Conservation (phyloP, 2,113 vertebrate genomes). For the Mellivora capensis region DNA sequence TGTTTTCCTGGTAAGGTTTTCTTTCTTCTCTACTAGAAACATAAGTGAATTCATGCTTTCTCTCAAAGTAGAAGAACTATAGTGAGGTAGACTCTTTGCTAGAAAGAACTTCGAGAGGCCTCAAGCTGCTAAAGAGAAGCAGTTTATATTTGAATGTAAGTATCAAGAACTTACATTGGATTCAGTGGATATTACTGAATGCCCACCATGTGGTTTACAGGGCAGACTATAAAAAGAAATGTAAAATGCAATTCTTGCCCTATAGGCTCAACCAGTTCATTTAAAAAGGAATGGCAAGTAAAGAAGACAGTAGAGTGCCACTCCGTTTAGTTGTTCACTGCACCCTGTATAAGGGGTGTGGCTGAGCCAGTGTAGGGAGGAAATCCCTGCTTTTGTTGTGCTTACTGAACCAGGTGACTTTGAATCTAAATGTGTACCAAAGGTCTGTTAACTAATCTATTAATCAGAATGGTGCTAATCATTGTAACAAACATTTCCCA, state of each 20-base stretch:
- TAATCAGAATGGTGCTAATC: background rate
- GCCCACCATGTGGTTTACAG: background rate
- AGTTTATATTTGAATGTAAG: background rate
- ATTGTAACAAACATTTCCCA: background rate
- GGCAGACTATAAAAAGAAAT: background rate
- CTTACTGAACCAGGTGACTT: background rate
- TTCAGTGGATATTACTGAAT: background rate
- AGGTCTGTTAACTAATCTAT: background rate
- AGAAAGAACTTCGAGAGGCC: background rate
- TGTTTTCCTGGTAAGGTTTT: background rate
- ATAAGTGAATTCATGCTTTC: background rate
- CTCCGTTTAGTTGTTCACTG: background rate
- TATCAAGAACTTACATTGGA: background rate
- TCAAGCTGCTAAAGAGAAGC: background rate
- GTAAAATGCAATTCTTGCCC: background rate
- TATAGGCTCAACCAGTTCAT: background rate
- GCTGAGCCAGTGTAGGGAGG: background rate
- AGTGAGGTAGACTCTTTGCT: background rate
- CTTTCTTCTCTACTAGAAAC: slow-evolving; percentile 1
- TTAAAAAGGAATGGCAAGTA: background rate
- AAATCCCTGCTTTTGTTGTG: background rate
- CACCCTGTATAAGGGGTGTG: background rate
- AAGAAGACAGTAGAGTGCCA: background rate
- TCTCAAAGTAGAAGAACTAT: background rate
- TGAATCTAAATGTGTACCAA: background rate